A percentile compares a stretch with the other conserved stretches of the same genome.
Conservation (phyloP, 2,888 invertebrate species). For the Eupeodes latifasciatus region DNA sequence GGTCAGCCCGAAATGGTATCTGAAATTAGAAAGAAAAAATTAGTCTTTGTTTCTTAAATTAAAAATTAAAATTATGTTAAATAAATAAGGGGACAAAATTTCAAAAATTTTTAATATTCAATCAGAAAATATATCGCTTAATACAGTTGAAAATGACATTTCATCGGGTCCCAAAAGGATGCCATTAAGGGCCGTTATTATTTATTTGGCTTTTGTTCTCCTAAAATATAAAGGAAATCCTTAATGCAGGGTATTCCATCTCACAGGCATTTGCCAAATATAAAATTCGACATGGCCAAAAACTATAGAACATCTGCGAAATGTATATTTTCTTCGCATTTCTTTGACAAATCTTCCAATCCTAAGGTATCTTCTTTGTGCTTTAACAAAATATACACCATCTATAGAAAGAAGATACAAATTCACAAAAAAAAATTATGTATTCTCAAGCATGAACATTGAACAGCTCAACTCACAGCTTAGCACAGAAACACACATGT, state of each 20-base stretch:
- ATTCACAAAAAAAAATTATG: constrained; percentile 1
- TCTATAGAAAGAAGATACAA: neutral
- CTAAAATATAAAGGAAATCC: too few species aligned
- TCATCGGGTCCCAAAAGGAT: too few species aligned
- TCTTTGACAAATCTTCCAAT: constrained; percentile 6
- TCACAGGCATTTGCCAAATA: too few species aligned
- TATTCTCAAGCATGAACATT: constrained; percentile 37
- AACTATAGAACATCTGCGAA: constrained; percentile 17
- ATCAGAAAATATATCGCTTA: too few species aligned
- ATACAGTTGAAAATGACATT: too few species aligned
- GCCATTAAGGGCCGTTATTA: too few species aligned
- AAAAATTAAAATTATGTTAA: too few species aligned
- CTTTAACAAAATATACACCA: neutral
- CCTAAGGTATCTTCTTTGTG: neutral
- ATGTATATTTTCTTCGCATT: neutral
- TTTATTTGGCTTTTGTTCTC: too few species aligned
- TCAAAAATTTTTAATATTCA: too few species aligned
- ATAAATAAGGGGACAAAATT: too few species aligned
- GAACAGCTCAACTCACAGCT: constrained; percentile 31
- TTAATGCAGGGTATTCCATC: too few species aligned
- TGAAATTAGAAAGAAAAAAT: constrained; percentile 42
- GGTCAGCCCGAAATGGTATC: constrained; percentile 41
- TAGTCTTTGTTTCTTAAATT: neutral
- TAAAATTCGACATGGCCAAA: neutral
- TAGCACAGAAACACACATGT: constrained; percentile 46